phyloP scores from a whole-genome alignment of 1,140 invertebrate species.

The Cepaea nemoralis region DNA sequence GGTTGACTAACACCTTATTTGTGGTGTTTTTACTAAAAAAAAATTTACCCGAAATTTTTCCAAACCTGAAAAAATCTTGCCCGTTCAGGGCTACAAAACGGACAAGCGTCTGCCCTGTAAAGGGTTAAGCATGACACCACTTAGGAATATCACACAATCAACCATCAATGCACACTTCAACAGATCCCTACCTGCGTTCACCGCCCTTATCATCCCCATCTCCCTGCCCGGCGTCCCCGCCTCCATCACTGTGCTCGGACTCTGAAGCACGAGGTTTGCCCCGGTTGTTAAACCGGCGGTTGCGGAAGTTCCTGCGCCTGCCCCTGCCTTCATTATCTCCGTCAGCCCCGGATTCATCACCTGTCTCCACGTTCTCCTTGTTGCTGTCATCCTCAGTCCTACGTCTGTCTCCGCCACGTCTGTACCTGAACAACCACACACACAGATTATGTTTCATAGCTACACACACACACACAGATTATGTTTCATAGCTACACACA shows the following conservation, averaged over 20 bases:
- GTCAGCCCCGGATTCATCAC: conserved; percentile 47
- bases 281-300: conserved; percentile 36
- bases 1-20: too few relatives aligned
- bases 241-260: conserved; percentile 45
- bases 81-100: too few relatives aligned
- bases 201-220: conserved; percentile 49
- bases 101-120: too few relatives aligned
- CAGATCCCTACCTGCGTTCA: conserved; percentile 42
- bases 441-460: too few relatives aligned
- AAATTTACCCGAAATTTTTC: too few relatives aligned
- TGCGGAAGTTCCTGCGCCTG: conserved; percentile 43
- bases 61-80: too few relatives aligned
- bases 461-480: too few relatives aligned
- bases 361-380: conserved; percentile 51
- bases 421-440: conserved; percentile 23
- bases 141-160: neutral
- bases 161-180: too few relatives aligned
- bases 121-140: too few relatives aligned
- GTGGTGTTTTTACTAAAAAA: too few relatives aligned
- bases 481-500: neutral
- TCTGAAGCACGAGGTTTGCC: conserved; percentile 40
- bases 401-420: conserved; percentile 39
- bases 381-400: conserved; percentile 53
- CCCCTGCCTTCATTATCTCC: conserved; percentile 45
- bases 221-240: conserved; percentile 46